phyloP scores from a whole-genome alignment of 1,140 invertebrate genomes.

The Procambarus virginalis region DNA sequence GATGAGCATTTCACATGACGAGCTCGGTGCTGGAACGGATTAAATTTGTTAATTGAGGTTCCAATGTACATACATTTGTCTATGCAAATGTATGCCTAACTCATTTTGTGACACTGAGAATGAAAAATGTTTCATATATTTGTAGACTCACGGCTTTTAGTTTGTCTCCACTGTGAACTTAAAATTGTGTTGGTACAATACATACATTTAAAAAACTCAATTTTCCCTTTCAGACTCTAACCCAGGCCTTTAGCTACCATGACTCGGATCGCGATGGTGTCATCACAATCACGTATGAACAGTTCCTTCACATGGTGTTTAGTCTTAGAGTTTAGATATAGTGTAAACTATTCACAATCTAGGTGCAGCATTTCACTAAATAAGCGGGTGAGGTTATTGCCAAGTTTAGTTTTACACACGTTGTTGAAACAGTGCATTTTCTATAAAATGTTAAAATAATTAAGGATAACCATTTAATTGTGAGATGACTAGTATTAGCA shows the following conservation, averaged over 20 bases:
- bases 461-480: too few relatives aligned
- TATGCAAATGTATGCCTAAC: not conserved
- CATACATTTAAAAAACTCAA: constrained; percentile 29
- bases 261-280: constrained; percentile 96
- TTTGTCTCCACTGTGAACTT: not conserved
- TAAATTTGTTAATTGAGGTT: too few relatives aligned
- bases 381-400: not conserved
- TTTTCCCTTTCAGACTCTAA: constrained; percentile 86
- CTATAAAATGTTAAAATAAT: too few relatives aligned
- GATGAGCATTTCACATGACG: too few relatives aligned
- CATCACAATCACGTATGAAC: constrained; percentile 97
- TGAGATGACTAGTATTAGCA: too few relatives aligned
- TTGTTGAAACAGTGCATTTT: not conserved
- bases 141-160: not conserved
- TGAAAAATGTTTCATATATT: not conserved
- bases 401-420: not conserved
- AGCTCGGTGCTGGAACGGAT: too few relatives aligned
- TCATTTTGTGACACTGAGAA: too few relatives aligned
- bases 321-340: not conserved
- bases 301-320: constrained; percentile 82
- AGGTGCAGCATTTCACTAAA: not conserved
- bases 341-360: not conserved
- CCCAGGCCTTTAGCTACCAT: constrained; percentile 88
- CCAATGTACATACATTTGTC: not conserved
- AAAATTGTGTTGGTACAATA: not conserved